Base-by-base conservation (phyloP, 2,113 vertebrate species). In the Paedocypris sp. region DNA sequence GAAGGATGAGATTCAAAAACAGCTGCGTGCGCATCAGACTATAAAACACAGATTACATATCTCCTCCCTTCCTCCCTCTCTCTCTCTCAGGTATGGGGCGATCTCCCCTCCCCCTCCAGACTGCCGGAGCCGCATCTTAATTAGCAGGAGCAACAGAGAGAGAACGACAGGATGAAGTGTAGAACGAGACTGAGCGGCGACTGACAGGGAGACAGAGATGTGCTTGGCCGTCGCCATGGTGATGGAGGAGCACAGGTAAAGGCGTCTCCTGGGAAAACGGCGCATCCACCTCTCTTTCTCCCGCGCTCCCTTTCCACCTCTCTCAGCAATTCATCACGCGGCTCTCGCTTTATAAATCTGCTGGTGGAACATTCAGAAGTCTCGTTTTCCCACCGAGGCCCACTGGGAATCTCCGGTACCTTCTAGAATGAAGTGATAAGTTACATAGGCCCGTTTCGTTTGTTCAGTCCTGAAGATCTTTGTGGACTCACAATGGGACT, bases 241-340 rank as follows among this genome's bases (percentile, higher is more conserved):
- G 68, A 66, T 38, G 13, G 57, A 65, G 53, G 36, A 36, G 68
- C 65, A 53, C 62, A 66, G 62, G 68, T 70, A 70, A 58, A 51
- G 18, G 38, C 46, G 58, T 66, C 68, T 66, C 63, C 51, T 70
- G 62, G 68, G 68, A 70, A 58, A 50, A n/a, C n/a, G n/a, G 62
- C 50, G 62, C 62, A 54, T 48, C 48, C 48, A 60, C 54, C 56
- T 29, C 35, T 46, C 41, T 56, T 48, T 50, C 66, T 51, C 52
- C 36, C 62, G 33, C 52, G 53, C 26, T n/a, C 52, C 32, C 4
- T 36, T 35, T 47, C 23, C 23, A 23, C 31, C 39, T 38, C 57
- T 48, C 43, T 33, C 45, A 56, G 60, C 36, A 31, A 41, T 31
- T 43, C 45, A 20, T 53, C 43, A 32, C 29, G 6, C 31, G n/a